Base-by-base conservation (phyloP, 2,797 vertebrate species). In the Bradypus variegatus region DNA sequence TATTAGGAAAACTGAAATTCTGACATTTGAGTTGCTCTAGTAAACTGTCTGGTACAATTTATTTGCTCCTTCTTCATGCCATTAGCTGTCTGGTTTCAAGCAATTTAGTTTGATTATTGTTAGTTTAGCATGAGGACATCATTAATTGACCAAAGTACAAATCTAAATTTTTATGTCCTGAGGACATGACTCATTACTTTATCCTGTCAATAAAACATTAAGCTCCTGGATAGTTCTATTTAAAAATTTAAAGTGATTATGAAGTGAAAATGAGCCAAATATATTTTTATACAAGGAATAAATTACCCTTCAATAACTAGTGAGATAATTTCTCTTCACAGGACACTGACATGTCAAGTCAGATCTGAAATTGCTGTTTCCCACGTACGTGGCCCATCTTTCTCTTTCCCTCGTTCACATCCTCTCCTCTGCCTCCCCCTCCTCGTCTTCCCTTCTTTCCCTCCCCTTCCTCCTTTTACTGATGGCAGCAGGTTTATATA, bases 181-280 rank as follows among this genome's bases (percentile, higher is more conserved):
- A 94, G 94, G 93, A 95, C 90, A 89, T 72, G 92, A 97, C 94
- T 96, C 89, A 89, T 97, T 96, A 96, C 75, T 95, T 96, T 95
- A 86, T 90, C 94, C 94, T 95, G 93, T 96, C 96, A 94, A 93
- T 97, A 94, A 96, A 93, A 92, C 93, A 91, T 97, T 96, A 91
- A 92, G 38, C 88, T 96, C 90, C 97, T 96, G 93, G 94, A 91
- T 95, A 95, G 94, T 96, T 96, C 97, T 95, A 96, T 97, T 97
- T 96, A 93, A 96, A 96, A 96, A 94, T 93, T 96, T 96, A 41
- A 62, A 95, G 55, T 94, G 85, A 92, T 96, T 97, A 91, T 95
- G 83, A 96, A 96, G 94, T 94, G 94, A 96, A 94, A 90, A 95
- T 94, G 95, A 95, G 88, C 67, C 89, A 62, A 87, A 78, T 64